Evolutionary conservation across 2,113 vertebrate genomes (phyloP).

Genomic region (Craseonycteris thonglongyai): DNA sequence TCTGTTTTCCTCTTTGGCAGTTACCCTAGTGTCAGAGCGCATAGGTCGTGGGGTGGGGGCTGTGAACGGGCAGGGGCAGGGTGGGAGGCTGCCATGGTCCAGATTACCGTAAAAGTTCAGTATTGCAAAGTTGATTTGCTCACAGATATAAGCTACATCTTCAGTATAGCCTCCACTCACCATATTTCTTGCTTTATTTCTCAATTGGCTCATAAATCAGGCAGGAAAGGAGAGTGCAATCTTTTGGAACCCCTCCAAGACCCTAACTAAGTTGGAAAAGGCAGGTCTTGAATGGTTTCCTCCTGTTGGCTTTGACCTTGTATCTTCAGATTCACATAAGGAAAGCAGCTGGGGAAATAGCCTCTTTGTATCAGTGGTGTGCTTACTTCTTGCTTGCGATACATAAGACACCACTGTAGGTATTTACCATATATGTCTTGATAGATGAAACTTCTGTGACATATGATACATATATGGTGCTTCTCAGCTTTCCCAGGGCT

Average conservation of each 20-base stretch:
- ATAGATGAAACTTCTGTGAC: fast-evolving
- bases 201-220: not conserved
- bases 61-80: fast-evolving
- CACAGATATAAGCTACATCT: not conserved
- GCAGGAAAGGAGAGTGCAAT: not conserved
- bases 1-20: not conserved
- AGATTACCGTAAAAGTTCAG: not conserved
- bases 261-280: not conserved
- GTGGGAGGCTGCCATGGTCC: too few relatives aligned
- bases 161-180: not conserved
- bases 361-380: fast-evolving
- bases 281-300: not conserved
- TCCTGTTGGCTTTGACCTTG: not conserved
- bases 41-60: fast-evolving
- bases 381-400: not conserved
- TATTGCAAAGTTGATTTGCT: not conserved
- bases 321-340: not conserved
- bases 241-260: not conserved
- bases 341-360: not conserved
- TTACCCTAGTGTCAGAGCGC: not conserved
- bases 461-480: not conserved
- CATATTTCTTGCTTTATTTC: not conserved
- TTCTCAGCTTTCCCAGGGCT: not conserved
- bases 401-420: not conserved
- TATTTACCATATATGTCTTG: fast-evolving